These are phyloP conservation scores for Gymnocephalus cernua DNA, from an alignment of 2,113 vertebrate genomes.

Conservation along the genomic window DNA sequence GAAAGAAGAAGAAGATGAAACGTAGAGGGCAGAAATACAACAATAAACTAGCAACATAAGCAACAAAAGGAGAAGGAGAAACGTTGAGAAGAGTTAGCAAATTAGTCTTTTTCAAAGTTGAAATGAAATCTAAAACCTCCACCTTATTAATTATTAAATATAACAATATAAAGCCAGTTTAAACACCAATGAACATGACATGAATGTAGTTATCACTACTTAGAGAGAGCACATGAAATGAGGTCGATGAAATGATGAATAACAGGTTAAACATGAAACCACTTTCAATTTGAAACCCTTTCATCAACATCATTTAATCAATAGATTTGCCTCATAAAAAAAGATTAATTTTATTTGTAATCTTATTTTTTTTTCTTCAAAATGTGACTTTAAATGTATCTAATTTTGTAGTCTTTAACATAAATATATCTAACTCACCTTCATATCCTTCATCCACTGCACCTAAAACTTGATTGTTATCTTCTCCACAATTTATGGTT, in stretches of 20 bases:
- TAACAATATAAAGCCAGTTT: not conserved
- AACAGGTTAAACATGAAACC: not conserved
- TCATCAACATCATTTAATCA: not conserved
- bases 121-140: too few species aligned
- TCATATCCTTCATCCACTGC: conserved; percentile 38
- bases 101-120: too few species aligned
- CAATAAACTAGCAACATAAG: too few species aligned
- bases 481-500: not conserved
- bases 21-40: too few species aligned
- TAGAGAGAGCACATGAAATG: not conserved
- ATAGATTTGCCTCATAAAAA: not conserved
- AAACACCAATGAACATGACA: not conserved
- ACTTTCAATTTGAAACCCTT: not conserved
- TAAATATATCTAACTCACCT: conserved; percentile 24
- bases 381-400: not conserved
- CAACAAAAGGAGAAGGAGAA: too few species aligned
- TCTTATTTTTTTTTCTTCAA: not conserved
- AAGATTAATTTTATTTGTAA: not conserved
- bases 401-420: not conserved
- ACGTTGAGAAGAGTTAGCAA: too few species aligned
- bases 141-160: too few species aligned
- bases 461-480: accelerated
- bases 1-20: too few species aligned
- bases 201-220: not conserved
- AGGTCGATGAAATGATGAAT: too few species aligned